phyloP scores from a whole-genome alignment of 2,113 vertebrate genomes.

The Pachypanchax playfairii region DNA sequence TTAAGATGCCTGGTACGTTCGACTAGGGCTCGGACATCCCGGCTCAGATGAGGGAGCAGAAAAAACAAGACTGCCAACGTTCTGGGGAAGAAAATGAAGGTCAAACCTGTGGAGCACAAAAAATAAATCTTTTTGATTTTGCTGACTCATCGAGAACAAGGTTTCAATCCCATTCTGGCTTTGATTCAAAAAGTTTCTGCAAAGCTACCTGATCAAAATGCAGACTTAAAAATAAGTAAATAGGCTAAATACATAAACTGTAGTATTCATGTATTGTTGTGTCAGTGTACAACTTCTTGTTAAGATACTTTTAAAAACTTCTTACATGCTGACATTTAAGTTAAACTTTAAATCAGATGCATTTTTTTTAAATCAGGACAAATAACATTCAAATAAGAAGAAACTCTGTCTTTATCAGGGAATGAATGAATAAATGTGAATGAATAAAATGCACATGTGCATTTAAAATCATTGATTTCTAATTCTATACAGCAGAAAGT shows the following conservation, averaged over 20 bases:
- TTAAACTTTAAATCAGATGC: too few relatives aligned
- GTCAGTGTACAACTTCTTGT: too few relatives aligned
- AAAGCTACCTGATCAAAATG: background rate
- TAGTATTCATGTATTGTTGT: too few relatives aligned
- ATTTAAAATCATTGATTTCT: fast-evolving
- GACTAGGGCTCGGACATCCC: background rate
- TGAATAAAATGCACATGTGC: background rate
- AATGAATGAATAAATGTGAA: background rate
- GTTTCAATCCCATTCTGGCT: background rate
- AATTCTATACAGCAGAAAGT: background rate
- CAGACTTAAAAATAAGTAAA: too few relatives aligned
- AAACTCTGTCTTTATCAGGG: background rate
- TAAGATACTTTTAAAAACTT: too few relatives aligned
- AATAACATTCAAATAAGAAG: background rate
- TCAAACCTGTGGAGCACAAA: too few relatives aligned
- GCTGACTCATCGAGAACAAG: slow-evolving; percentile 5
- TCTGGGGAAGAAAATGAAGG: background rate
- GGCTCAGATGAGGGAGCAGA: background rate
- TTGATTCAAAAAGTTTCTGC: background rate
- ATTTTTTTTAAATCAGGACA: too few relatives aligned
- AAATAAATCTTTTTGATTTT: background rate
- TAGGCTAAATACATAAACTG: background rate
- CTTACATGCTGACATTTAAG: too few relatives aligned
- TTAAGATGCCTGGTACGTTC: slow-evolving; percentile 6
- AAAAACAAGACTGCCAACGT: background rate